Conservation (phyloP, 2,797 vertebrate genomes). For the Cetoscarus ocellatus region DNA sequence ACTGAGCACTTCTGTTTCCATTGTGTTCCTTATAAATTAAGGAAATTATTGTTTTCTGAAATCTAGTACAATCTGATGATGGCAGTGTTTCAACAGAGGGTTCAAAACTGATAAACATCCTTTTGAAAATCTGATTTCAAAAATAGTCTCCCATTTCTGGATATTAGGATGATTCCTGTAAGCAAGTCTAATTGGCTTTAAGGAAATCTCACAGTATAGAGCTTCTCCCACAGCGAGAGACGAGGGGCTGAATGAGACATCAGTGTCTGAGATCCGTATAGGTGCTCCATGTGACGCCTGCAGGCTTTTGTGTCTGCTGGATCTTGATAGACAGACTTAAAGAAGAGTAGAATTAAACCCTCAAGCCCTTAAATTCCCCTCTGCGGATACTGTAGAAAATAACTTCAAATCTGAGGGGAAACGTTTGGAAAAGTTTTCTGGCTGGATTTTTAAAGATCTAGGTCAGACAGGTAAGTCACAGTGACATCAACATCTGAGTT, state of each 20-base stretch:
- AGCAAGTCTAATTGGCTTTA: neutral
- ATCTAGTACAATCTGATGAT: no score
- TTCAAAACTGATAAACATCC: no score
- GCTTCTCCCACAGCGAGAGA: conserved; percentile 7
- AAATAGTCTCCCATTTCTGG: neutral
- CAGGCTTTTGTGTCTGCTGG: conserved; percentile 31
- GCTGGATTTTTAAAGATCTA: conserved; percentile 19
- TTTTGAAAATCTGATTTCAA: neutral
- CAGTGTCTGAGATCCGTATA: conserved; percentile 16
- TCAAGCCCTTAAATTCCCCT: conserved; percentile 12
- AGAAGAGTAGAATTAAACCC: conserved; percentile 17
- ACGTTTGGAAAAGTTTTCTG: conserved; percentile 10
- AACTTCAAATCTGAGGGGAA: neutral
- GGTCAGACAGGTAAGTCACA: conserved; percentile 28
- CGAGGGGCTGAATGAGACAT: conserved; percentile 49
- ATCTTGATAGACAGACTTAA: conserved; percentile 28
- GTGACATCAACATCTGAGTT: neutral
- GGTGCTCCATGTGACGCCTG: conserved; percentile 1
- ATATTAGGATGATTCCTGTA: neutral
- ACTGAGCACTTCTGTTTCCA: no score
- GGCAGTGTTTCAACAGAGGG: no score
- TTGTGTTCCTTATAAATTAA: no score
- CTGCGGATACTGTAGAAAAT: neutral
- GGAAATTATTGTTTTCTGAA: no score
- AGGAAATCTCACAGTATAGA: neutral